These are phyloP conservation scores for Gavialis gangeticus DNA, from an alignment of 2,113 vertebrate genomes.

Conservation along the genomic window DNA sequence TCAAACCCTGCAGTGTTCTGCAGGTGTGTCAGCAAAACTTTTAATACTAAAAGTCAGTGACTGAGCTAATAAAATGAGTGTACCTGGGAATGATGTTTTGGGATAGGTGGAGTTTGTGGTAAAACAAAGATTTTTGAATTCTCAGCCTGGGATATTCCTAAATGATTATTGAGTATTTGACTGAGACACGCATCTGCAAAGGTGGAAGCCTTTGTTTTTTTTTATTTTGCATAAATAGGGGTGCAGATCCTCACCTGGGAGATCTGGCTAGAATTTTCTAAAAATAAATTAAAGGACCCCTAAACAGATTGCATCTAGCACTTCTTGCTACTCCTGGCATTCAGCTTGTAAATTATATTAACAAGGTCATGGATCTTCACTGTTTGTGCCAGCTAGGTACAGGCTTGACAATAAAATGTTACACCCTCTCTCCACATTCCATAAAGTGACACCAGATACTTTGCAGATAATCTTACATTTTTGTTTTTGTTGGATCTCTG, in stretches of 20 bases:
- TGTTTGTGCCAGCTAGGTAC: not conserved
- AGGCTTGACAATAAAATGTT: not conserved
- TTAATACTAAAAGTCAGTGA: not conserved
- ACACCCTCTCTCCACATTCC: not conserved
- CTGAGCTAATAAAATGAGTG: not conserved
- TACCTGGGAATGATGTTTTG: not conserved
- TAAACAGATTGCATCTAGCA: not conserved
- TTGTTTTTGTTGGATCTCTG: conserved; percentile 9
- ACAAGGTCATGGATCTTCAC: not conserved
- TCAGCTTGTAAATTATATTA: not conserved
- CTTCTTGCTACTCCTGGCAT: not conserved
- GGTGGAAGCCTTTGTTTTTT: no score
- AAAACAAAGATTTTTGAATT: not conserved
- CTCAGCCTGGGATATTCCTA: no score
- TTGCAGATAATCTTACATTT: not conserved
- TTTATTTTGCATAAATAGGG: no score
- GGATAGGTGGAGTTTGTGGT: not conserved
- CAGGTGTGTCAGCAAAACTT: no score
- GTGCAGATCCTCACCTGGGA: no score
- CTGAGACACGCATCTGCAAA: no score
- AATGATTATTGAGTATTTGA: no score
- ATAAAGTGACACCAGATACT: not conserved
- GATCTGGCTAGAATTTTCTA: no score
- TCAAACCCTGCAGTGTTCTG: not conserved
- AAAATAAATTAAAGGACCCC: no score